Conservation (phyloP, 92 coral and sea anemone genomes). For the Isaurus tuberculatus region DNA sequence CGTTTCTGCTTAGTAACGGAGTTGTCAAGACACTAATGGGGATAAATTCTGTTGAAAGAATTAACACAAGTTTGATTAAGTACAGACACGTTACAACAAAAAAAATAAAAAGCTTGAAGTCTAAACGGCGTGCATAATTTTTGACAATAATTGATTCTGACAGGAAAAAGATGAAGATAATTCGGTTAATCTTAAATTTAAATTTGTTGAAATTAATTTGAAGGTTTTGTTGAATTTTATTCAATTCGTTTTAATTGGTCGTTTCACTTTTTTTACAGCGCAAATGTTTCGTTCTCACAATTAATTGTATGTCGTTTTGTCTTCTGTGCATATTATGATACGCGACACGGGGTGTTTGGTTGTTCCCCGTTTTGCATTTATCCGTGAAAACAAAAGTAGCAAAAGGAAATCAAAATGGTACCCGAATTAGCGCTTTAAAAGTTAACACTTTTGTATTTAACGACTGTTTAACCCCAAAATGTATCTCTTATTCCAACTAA, state of each 20-base stretch:
- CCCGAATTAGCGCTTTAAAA: too few relatives aligned
- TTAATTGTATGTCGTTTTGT: background rate
- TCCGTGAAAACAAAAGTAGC: too few relatives aligned
- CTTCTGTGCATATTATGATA: background rate
- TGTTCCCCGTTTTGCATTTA: background rate
- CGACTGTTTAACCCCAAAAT: background rate
- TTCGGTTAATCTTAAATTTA: constrained; percentile 16
- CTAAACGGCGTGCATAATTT: background rate
- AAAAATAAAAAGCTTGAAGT: background rate
- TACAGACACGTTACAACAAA: constrained; percentile 13
- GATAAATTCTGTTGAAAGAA: constrained; percentile 46
- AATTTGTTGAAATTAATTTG: constrained; percentile 24
- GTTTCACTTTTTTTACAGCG: background rate
- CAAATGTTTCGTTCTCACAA: constrained; percentile 15
- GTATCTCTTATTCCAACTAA: background rate
- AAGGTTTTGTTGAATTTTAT: constrained; percentile 6
- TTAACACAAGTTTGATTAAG: constrained; percentile 22
- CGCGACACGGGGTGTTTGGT: background rate
- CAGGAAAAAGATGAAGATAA: constrained; percentile 21
- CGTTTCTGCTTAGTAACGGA: constrained; percentile 30
- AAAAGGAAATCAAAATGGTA: too few relatives aligned
- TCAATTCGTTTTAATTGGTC: constrained; percentile 10
- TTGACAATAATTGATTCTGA: constrained; percentile 41
- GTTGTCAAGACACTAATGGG: constrained; percentile 48
- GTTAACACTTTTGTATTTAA: background rate